Base-by-base conservation (phyloP, 2,113 vertebrate genomes). In the Coracopsis vasa region DNA sequence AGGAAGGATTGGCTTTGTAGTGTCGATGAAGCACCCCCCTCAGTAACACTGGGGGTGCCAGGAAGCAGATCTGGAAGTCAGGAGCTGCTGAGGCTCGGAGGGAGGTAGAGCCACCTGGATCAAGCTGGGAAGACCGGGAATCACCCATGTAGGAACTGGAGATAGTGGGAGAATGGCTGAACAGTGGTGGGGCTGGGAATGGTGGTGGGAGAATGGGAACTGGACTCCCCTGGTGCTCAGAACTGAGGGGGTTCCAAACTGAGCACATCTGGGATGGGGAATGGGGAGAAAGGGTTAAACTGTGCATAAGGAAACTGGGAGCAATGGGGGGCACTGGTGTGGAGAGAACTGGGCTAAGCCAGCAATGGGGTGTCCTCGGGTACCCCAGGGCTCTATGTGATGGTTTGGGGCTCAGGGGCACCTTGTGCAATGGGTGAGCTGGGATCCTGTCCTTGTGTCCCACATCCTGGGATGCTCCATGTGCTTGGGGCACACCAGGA, bases 61-160 rank as follows among this genome's bases (percentile, higher is more conserved):
- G 62, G 77, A 86, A 83, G 31, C 29, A 53, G 24, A 80, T 62
- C 31, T 69, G 91, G 58, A 41, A 70, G 70, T 85, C 23, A 33
- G 1, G 2, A 90, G 13, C 7, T 53, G 28, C 25, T 2, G 2
- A 31, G 23, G 0, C 18, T 64, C 41, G 0, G 5, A 45, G 72
- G 47, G 39, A 47, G 10, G 33, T 12, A 37, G 42, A 35, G 24
- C 42, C 37, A 3, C 28, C 53, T 1, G 2, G 35, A 24, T 3
- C 64, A 47, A 35, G 0, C 91, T 56, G 70, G 51, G n/a, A 72
- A 64, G 7, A 56, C 69, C 56, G 85, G 69, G 65, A 81, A 73
- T n/a, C 44, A 4, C 5, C 48, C 8, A 0, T 4, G 17, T n/a
- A 47, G 56, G 8, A 80, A 20, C 58, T 60, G 80, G 47, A 6